These are phyloP conservation scores for Thrips palmi DNA, from an alignment of 1,140 invertebrate species.

Conservation along the genomic window DNA sequence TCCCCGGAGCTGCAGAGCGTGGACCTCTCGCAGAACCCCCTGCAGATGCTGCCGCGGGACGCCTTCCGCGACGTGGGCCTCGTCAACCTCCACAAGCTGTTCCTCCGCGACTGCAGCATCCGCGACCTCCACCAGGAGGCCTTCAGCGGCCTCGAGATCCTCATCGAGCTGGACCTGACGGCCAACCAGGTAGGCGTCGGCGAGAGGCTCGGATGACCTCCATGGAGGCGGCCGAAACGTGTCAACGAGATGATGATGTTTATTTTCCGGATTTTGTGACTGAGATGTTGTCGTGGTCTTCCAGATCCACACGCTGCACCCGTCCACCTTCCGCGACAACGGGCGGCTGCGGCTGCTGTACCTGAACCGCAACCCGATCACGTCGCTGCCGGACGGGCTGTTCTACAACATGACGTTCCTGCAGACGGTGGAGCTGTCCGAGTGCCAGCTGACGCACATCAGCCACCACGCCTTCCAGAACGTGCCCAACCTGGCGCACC, in stretches of 20 bases:
- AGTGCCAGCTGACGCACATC: conserved; percentile 50
- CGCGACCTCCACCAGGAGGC: conserved; percentile 47
- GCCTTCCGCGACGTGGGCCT: conserved; percentile 50
- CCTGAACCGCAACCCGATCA: conserved; percentile 52
- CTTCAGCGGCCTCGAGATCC: conserved; percentile 53
- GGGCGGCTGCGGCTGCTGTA: conserved; percentile 44
- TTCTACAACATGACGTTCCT: conserved; percentile 56
- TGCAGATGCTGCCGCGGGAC: conserved; percentile 39
- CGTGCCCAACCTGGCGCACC: conserved; percentile 38
- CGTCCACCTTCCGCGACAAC: conserved; percentile 42
- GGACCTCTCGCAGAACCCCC: conserved; percentile 50
- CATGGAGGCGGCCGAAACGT: too few relatives aligned
- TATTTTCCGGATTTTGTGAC: too few relatives aligned
- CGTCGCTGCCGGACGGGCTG: conserved; percentile 45
- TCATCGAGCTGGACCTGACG: conserved; percentile 73
- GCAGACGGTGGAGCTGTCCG: conserved; percentile 53
- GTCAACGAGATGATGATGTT: too few relatives aligned
- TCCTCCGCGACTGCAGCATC: conserved; percentile 51
- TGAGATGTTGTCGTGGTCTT: too few relatives aligned
- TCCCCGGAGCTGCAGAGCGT: conserved; percentile 56
- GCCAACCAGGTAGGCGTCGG: conserved; percentile 52
- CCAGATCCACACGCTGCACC: conserved; percentile 16
- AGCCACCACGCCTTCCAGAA: conserved; percentile 50
- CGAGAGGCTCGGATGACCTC: too few relatives aligned
- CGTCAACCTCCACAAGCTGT: conserved; percentile 62